These are phyloP conservation scores for Erpetoichthys calabaricus DNA, from an alignment of 2,797 vertebrate genomes.

Conservation along the genomic window DNA sequence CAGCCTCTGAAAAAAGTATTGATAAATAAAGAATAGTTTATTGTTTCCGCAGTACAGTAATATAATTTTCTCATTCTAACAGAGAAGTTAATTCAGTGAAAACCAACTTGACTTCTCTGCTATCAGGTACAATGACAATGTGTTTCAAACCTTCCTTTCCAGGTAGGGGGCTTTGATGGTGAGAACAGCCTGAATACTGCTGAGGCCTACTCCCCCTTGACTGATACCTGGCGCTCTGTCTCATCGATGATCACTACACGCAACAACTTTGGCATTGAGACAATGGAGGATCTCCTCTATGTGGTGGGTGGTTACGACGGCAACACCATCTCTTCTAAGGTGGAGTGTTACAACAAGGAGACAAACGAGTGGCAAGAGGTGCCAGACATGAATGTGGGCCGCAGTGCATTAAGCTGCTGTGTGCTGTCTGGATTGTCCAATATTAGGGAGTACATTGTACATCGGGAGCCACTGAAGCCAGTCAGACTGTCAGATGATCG, in stretches of 20 bases:
- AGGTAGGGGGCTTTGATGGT: slow-evolving; percentile 72
- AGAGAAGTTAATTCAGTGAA: too few species aligned
- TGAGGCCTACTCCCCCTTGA: slow-evolving; percentile 51
- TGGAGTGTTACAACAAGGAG: slow-evolving; percentile 7
- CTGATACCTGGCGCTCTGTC: slow-evolving; percentile 43
- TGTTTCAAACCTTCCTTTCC: background rate
- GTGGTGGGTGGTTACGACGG: slow-evolving; percentile 49
- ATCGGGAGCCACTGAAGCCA: background rate
- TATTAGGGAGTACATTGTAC: slow-evolving; percentile 3
- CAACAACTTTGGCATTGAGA: slow-evolving; percentile 72
- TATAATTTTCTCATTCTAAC: too few species aligned
- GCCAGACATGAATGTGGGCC: slow-evolving; percentile 8
- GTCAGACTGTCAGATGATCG: too few species aligned
- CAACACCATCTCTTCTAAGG: slow-evolving; percentile 8
- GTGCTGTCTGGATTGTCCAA: slow-evolving; percentile 11
- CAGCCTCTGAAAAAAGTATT: too few species aligned
- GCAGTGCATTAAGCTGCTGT: slow-evolving; percentile 14
- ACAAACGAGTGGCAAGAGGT: slow-evolving; percentile 5
- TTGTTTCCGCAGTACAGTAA: too few species aligned
- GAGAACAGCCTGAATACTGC: slow-evolving; percentile 35
- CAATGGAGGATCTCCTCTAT: slow-evolving; percentile 47
- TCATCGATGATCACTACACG: slow-evolving; percentile 55
- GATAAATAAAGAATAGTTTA: too few species aligned
- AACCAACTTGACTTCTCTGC: too few species aligned
- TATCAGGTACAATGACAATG: too few species aligned